Conservation (phyloP, 2,113 vertebrate species). For the Tragulus kanchil region DNA sequence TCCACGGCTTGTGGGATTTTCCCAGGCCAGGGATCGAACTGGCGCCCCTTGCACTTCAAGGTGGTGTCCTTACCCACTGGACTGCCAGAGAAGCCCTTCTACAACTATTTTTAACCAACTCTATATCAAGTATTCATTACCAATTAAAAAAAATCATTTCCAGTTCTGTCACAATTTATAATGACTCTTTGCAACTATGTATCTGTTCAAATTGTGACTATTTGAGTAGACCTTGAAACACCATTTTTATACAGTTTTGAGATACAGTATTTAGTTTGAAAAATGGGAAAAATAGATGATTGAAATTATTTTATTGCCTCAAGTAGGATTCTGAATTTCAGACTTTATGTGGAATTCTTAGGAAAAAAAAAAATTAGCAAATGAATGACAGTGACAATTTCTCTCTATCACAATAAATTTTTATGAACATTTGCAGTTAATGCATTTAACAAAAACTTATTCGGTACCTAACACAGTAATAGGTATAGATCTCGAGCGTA, state of each 20-base stretch:
- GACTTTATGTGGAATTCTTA: slow-evolving; percentile 59
- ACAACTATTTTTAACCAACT: not conserved
- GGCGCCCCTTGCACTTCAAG: no score
- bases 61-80: no score
- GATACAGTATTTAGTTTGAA: slow-evolving; percentile 62
- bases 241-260: slow-evolving; percentile 55
- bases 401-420: not conserved
- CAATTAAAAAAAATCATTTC: slow-evolving; percentile 51
- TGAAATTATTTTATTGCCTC: slow-evolving; percentile 29
- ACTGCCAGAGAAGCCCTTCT: no score
- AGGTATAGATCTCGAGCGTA: not conserved
- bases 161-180: slow-evolving; percentile 55
- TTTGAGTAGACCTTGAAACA: slow-evolving; percentile 40
- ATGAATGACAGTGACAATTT: not conserved
- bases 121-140: not conserved
- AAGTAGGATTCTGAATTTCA: slow-evolving; percentile 50
- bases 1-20: no score
- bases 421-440: not conserved
- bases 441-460: not conserved
- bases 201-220: slow-evolving; percentile 41
- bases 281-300: slow-evolving; percentile 29
- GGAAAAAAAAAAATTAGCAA: not conserved
- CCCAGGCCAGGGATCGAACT: no score
- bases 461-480: not conserved
- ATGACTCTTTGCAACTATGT: slow-evolving; percentile 46